Evolutionary conservation across 2,113 vertebrate genomes (phyloP), one percentile per base, ranked within the genome.

Genomic region (Vulpes vulpes): DNA sequence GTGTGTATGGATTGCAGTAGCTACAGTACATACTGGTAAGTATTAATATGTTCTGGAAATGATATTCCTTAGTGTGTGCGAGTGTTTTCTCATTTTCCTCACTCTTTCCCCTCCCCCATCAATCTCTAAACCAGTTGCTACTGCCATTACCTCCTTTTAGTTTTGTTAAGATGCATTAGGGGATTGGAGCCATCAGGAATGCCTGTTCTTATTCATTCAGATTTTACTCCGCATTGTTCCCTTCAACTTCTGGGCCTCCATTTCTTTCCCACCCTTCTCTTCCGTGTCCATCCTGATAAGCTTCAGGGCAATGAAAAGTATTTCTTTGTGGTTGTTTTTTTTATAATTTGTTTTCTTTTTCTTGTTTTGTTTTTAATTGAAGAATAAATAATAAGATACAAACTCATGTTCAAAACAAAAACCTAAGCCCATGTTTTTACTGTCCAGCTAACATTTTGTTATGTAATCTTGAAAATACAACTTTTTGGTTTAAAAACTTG

Each of bases 1-100:
- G 99, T 99, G 92, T 99, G 99, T 97, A 99, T 99, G 99, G 99
- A 99, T 98, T 99, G 99, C 98, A 99, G 99, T 98, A 99, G 99
- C 99, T 99, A 99, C 98, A 99, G 99, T 94, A 99, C 99, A 27
- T 99, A 99, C 98, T 99, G 99, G 99, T 99, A 98, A 99, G 99
- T 99, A 27, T 78, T 49, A 94, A 15, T 90, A 6, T 82, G 98
- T 97, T 93, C 95, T 97, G 65, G 59, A 93, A 95, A 51, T 89
- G 49, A 19, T 30, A 9, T 43, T 83, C 49, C 57, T 91, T 91
- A 81, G 53, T 86, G 35, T 23, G 35, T 59, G 4, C 57, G 86
- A 38, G 53, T 79, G 17, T 88, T 53, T 20, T 53, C n/a, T 81
- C 27, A 25, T 85, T 32, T 85, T 62, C 35, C 51, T n/a, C 19